Percentiles rank a stretch among this genome's conserved stretches.
Evolutionary conservation across 2,888 invertebrate genomes (phyloP).

Genomic region (Aphodius sticticus): DNA sequence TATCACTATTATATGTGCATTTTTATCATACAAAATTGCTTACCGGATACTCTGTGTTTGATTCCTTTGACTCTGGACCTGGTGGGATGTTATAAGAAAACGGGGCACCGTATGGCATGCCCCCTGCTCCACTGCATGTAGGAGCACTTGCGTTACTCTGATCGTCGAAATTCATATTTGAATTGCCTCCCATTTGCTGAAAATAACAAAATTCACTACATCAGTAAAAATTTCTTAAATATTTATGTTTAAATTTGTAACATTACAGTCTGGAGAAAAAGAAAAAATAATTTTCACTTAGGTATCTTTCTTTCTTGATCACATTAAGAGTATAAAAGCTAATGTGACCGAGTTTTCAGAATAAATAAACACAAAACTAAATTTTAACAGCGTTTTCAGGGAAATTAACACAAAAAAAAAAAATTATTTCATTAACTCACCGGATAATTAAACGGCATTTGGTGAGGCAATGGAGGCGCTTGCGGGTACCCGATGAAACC

Average conservation of each 20-base stretch:
- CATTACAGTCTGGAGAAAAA: neutral
- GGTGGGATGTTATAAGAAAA: conserved; percentile 76
- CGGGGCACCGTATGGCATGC: conserved; percentile 57
- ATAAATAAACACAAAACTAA: conserved; percentile 9
- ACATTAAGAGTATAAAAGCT: no score
- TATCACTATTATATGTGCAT: no score
- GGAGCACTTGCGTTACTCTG: conserved; percentile 41
- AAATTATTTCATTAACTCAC: conserved; percentile 57
- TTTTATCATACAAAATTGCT: conserved; percentile 38
- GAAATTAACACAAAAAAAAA: no score
- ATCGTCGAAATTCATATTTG: conserved; percentile 24
- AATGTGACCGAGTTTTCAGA: neutral
- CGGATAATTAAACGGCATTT: conserved; percentile 74
- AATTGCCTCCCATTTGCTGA: conserved; percentile 28
- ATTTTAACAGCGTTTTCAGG: conserved; percentile 11
- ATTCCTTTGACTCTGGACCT: conserved; percentile 68
- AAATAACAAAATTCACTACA: conserved; percentile 12
- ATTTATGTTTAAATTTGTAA: no score
- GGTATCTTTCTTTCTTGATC: no score
- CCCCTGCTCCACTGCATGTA: conserved; percentile 5
- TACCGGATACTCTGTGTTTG: conserved; percentile 69
- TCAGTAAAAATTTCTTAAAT: no score
- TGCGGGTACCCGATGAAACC: conserved; percentile 86
- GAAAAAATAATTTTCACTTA: neutral
- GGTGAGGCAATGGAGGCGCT: conserved; percentile 71